These are phyloP conservation scores for Drosophila formosana DNA, from an alignment of 2,888 invertebrate species.

Conservation along the genomic window DNA sequence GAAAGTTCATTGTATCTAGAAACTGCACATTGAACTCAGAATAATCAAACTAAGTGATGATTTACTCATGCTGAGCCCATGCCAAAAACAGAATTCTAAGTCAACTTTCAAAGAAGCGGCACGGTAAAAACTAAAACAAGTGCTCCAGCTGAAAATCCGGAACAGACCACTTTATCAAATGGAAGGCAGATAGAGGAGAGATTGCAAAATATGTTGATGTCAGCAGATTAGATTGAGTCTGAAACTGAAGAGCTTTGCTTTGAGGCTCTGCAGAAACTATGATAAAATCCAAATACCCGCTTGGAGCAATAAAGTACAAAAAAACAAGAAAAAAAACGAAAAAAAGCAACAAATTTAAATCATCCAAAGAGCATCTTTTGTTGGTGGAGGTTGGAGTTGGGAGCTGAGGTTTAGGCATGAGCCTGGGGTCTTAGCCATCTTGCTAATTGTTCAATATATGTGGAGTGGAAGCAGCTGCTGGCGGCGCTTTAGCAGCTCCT, in stretches of 20 bases:
- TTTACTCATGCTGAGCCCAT: not conserved
- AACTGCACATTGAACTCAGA: not conserved
- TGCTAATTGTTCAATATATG: conserved; percentile 72
- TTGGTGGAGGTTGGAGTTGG: not conserved
- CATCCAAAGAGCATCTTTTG: conserved; percentile 18
- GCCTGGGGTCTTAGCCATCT: conserved; percentile 34
- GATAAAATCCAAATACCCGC: conserved; percentile 8
- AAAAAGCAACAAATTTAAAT: conserved; percentile 34
- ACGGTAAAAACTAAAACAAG: not conserved
- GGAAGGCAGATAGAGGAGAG: not conserved
- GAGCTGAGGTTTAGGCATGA: not conserved
- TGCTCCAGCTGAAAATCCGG: not conserved
- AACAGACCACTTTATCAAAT: not conserved
- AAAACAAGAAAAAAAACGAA: conserved; percentile 4
- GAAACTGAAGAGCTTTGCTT: conserved; percentile 3
- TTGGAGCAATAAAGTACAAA: conserved; percentile 8
- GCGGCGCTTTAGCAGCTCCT: conserved; percentile 56
- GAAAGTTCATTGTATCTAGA: not conserved
- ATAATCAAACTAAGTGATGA: conserved; percentile 2
- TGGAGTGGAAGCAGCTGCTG: conserved; percentile 31
- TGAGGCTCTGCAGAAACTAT: not conserved
- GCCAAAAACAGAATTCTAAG: not conserved
- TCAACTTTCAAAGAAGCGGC: not conserved
- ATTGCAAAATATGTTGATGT: conserved; percentile 1
- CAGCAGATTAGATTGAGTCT: conserved; percentile 5